Evolutionary conservation across 2,113 vertebrate species (phyloP).

Genomic region (Serinus canaria): DNA sequence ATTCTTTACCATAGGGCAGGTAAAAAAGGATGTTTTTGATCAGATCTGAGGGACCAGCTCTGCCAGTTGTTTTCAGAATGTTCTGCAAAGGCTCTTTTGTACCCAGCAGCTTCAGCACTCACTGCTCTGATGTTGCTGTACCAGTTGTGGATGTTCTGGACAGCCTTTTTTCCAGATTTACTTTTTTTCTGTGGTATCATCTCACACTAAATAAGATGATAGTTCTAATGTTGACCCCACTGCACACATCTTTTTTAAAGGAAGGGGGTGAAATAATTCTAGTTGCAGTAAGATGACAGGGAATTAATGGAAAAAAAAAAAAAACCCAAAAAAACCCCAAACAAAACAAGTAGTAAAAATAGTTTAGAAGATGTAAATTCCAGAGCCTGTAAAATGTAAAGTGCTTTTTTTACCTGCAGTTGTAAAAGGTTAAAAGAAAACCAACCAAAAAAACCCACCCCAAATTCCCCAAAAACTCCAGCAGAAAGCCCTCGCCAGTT

Average conservation of each 20-base stretch:
- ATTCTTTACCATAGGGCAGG: background rate
- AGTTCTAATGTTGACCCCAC: background rate
- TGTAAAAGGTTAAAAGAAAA: background rate
- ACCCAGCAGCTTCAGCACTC: background rate
- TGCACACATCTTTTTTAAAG: background rate
- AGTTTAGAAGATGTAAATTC: background rate
- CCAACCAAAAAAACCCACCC: background rate
- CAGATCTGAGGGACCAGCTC: background rate
- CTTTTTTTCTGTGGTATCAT: background rate
- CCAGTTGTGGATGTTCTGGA: background rate
- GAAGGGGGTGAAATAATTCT: background rate
- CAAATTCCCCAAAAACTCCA: background rate
- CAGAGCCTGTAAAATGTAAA: background rate
- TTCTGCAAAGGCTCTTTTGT: background rate
- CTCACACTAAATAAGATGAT: background rate
- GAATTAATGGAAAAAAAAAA: background rate
- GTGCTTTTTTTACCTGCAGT: background rate
- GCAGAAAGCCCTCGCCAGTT: background rate
- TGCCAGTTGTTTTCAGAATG: slow-evolving; percentile 9
- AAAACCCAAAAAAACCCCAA: too few relatives aligned
- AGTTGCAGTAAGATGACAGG: background rate
- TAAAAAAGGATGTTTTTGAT: background rate
- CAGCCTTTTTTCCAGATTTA: background rate
- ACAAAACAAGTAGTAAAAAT: background rate
- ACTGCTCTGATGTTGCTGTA: background rate